A percentile compares a stretch with the other conserved stretches of the same genome.
Evolutionary conservation across 2,888 invertebrate genomes (phyloP).

Genomic region (Chesias legatella): DNA sequence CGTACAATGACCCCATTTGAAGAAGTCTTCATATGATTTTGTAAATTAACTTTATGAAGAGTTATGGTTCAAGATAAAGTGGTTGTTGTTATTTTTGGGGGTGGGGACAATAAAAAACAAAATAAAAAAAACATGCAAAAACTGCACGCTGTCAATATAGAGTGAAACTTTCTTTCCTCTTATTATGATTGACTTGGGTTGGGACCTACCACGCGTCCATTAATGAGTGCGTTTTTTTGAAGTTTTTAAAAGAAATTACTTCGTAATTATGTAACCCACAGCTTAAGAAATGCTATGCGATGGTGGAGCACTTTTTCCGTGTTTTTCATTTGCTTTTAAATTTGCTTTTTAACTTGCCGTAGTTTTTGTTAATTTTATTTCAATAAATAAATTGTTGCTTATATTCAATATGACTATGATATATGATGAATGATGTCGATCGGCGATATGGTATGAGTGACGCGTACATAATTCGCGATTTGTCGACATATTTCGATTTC

Average conservation of each 20-base stretch:
- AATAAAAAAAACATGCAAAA: no score
- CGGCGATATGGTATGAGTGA: constrained; percentile 42
- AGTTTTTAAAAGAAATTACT: constrained; percentile 21
- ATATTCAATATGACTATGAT: no score
- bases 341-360: no score
- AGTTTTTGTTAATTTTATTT: no score
- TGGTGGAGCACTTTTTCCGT: no score
- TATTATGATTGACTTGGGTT: constrained; percentile 37
- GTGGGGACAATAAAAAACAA: constrained; percentile 49
- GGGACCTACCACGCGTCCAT: constrained; percentile 39
- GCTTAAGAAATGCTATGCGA: no score
- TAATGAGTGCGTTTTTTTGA: constrained; percentile 27
- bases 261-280: constrained; percentile 15
- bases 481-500: constrained; percentile 70
- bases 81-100: constrained; percentile 47
- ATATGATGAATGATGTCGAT: constrained; percentile 11
- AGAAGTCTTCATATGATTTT: constrained; percentile 37
- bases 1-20: constrained; percentile 37
- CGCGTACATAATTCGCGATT: constrained; percentile 52
- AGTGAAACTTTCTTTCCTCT: constrained; percentile 48
- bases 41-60: constrained; percentile 34
- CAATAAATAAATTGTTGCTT: no score
- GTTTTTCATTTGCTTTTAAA: no score
- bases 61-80: constrained; percentile 36
- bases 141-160: constrained; percentile 42